These are phyloP conservation scores for Drosophila atripex DNA, from an alignment of 2,888 invertebrate species.

Conservation along the genomic window DNA sequence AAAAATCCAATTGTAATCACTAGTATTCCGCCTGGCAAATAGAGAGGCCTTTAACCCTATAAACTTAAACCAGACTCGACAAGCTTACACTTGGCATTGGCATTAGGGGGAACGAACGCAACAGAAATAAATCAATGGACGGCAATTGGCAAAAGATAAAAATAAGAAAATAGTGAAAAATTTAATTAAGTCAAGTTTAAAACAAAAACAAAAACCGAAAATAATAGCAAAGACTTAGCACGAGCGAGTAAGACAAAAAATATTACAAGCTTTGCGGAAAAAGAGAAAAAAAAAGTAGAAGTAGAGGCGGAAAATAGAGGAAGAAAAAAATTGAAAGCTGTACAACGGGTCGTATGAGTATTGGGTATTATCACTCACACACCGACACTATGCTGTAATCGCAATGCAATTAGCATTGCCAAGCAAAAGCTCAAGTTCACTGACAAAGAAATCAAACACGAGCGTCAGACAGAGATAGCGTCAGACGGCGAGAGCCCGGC, in stretches of 20 bases:
- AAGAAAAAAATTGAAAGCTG: conserved; percentile 29
- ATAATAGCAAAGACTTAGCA: conserved; percentile 3
- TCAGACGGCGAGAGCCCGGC: neutral
- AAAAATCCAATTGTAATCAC: conserved; percentile 3
- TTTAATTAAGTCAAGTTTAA: conserved; percentile 76
- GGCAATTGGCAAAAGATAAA: conserved; percentile 58
- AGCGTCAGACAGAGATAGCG: conserved; percentile 11
- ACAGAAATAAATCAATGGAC: conserved; percentile 66
- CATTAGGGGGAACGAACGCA: conserved; percentile 6
- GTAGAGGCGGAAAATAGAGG: conserved; percentile 10
- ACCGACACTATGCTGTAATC: conserved; percentile 69
- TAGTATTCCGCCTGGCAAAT: conserved; percentile 26
- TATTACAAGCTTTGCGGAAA: conserved; percentile 69
- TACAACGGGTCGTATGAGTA: conserved; percentile 47
- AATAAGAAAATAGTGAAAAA: conserved; percentile 58
- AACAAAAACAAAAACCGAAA: conserved; percentile 42
- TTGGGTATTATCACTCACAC: conserved; percentile 68
- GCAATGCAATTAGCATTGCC: conserved; percentile 76
- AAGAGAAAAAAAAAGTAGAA: too few species aligned
- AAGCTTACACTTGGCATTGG: conserved; percentile 1
- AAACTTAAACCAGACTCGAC: conserved; percentile 4
- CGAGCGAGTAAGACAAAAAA: conserved; percentile 57
- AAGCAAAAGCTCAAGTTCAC: conserved; percentile 79
- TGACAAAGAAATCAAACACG: conserved; percentile 76
- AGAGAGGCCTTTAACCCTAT: conserved; percentile 46